A percentile compares a stretch with the other conserved stretches of the same genome.
Conservation (phyloP, 2,888 invertebrate genomes). For the Sesia apiformis region DNA sequence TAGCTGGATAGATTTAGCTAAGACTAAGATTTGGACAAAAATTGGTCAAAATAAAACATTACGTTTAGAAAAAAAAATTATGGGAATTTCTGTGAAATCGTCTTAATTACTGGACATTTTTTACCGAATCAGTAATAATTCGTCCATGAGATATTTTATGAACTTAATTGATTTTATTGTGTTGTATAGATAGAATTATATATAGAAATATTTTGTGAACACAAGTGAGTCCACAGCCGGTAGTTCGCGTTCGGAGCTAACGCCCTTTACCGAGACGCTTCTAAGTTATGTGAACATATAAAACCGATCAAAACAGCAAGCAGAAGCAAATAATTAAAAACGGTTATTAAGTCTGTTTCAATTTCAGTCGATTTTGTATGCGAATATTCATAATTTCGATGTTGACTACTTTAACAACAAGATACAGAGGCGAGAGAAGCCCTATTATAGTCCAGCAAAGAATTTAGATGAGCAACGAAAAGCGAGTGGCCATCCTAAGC, state of each 20-base stretch:
- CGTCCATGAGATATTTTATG: too few species aligned
- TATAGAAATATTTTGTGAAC: not conserved
- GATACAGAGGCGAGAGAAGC: not conserved
- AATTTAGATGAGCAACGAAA: conserved; percentile 54
- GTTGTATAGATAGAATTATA: too few species aligned
- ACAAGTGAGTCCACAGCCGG: conserved; percentile 12
- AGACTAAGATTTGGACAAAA: too few species aligned
- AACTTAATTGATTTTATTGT: too few species aligned
- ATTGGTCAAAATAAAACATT: too few species aligned
- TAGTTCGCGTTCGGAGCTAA: not conserved
- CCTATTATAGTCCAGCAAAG: conserved; percentile 24
- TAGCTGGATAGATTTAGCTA: too few species aligned
- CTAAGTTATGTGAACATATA: conserved; percentile 9
- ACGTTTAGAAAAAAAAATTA: too few species aligned
- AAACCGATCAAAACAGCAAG: conserved; percentile 32
- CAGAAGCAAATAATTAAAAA: conserved; percentile 35
- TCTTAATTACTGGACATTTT: too few species aligned
- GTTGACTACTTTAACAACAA: not conserved
- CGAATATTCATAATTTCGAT: not conserved
- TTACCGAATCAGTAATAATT: too few species aligned
- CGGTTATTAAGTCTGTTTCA: conserved; percentile 22
- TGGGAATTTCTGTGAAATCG: too few species aligned
- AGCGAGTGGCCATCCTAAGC: conserved; percentile 50
- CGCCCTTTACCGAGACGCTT: not conserved
- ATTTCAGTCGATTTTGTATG: conserved; percentile 33